Conservation (phyloP, 2,797 vertebrate genomes). For the Helicolenus hilgendorfi region DNA sequence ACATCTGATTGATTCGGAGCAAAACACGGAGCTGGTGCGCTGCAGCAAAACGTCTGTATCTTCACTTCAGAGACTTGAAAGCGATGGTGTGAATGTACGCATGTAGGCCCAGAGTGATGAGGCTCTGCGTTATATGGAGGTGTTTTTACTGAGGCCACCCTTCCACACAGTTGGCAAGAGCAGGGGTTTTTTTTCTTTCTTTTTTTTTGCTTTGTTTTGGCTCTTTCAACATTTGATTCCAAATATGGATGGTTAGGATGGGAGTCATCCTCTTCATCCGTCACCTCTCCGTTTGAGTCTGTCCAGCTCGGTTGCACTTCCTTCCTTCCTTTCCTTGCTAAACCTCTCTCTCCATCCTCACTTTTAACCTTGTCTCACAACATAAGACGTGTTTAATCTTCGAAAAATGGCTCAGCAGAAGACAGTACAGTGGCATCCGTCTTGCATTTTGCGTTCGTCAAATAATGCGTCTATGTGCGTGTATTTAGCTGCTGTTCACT, state of each 20-base stretch:
- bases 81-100: slow-evolving; percentile 48
- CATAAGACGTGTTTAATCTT: slow-evolving; percentile 49
- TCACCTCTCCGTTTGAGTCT: slow-evolving; percentile 37
- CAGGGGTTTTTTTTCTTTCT: slow-evolving; percentile 24
- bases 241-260: slow-evolving; percentile 37
- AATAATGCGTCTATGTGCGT: slow-evolving; percentile 44
- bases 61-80: slow-evolving; percentile 73
- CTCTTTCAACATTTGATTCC: slow-evolving; percentile 56
- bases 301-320: slow-evolving; percentile 26
- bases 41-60: slow-evolving; percentile 67
- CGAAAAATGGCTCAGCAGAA: slow-evolving; percentile 85
- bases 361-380: slow-evolving; percentile 40
- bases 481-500: slow-evolving; percentile 68
- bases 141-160: slow-evolving; percentile 64
- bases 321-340: slow-evolving; percentile 35
- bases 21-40: slow-evolving; percentile 63
- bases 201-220: slow-evolving; percentile 25
- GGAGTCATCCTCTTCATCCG: slow-evolving; percentile 43
- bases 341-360: slow-evolving; percentile 44
- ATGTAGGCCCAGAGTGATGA: slow-evolving; percentile 52
- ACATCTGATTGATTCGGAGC: slow-evolving; percentile 72
- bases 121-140: slow-evolving; percentile 67
- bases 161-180: slow-evolving; percentile 70
- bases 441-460: slow-evolving; percentile 68
- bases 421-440: slow-evolving; percentile 78